phyloP scores from a whole-genome alignment of 2,888 invertebrate genomes.

The Cancer borealis region DNA sequence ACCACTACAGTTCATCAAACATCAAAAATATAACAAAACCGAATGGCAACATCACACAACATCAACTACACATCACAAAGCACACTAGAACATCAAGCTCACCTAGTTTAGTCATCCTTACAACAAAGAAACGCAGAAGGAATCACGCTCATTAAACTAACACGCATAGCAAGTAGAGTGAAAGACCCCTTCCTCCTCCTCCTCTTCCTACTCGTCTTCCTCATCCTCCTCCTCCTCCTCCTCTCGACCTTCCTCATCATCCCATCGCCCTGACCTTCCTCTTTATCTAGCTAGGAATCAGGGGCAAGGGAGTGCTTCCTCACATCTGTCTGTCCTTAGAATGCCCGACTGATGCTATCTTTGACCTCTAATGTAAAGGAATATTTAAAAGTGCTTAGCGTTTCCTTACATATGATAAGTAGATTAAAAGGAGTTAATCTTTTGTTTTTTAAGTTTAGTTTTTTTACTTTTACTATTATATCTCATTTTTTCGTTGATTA shows the following conservation, averaged over 20 bases:
- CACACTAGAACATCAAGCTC: neutral
- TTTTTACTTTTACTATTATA: neutral
- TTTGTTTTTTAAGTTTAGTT: too few species aligned
- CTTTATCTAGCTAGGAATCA: constrained; percentile 6
- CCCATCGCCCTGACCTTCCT: neutral
- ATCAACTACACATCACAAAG: too few species aligned
- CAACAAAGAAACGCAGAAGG: neutral
- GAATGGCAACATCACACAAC: too few species aligned
- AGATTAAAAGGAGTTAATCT: too few species aligned
- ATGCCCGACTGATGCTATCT: neutral
- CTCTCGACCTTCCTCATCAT: neutral
- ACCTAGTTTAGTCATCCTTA: neutral
- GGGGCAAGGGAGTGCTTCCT: neutral
- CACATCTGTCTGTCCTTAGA: neutral
- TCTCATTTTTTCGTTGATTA: neutral
- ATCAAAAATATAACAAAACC: too few species aligned
- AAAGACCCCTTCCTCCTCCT: neutral
- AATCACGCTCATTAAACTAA: neutral
- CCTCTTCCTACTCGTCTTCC: neutral
- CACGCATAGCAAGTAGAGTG: neutral
- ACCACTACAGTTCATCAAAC: too few species aligned
- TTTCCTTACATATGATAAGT: too few species aligned
- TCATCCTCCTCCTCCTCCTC: neutral
- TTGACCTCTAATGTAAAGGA: neutral
- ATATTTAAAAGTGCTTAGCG: neutral